Conservation (phyloP, 2,888 invertebrate species). For the Tenthredo scrophulariae region DNA sequence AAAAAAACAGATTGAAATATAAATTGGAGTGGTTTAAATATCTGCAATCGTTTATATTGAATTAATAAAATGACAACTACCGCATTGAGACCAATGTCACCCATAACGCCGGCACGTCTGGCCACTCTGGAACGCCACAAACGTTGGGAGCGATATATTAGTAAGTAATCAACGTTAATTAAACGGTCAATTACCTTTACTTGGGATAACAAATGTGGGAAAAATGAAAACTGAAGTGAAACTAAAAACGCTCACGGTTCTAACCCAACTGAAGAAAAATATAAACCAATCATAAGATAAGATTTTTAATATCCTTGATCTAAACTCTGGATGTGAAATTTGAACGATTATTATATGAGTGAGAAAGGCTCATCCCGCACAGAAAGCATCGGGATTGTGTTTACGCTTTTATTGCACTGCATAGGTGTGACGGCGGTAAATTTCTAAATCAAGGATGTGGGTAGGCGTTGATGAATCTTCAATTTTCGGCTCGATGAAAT, state of each 20-base stretch:
- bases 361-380: neutral
- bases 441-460: neutral
- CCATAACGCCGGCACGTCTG: constrained; percentile 68
- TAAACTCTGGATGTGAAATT: neutral
- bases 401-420: neutral
- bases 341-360: neutral
- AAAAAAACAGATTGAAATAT: neutral
- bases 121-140: constrained; percentile 72
- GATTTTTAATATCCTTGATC: neutral
- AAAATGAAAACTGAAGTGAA: neutral
- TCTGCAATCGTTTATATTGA: neutral
- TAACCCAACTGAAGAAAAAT: neutral
- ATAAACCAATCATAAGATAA: neutral
- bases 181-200: neutral
- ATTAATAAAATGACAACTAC: constrained; percentile 63
- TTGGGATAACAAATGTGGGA: neutral
- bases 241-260: neutral
- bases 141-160: constrained; percentile 71
- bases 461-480: neutral
- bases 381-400: neutral
- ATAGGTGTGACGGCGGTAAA: neutral
- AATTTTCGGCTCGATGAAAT: neutral
- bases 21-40: constrained; percentile 19
- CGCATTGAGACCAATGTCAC: constrained; percentile 66
- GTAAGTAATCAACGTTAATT: constrained; percentile 66